Conservation (phyloP, 30 jellyfish, hydroid and myxozoan species). For the Sanderia malayensis region DNA sequence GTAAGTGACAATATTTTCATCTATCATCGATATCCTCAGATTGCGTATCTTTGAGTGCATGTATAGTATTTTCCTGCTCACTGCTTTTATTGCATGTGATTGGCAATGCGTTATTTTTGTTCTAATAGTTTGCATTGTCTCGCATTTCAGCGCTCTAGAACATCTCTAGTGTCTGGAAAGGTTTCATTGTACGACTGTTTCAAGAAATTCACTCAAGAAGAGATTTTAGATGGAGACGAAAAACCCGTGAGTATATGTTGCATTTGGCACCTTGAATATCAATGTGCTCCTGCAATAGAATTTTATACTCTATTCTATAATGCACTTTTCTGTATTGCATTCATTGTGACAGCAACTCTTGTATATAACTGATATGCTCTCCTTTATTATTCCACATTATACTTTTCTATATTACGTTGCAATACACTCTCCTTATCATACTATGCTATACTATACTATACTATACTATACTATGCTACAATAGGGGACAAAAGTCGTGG, state of each 20-base stretch:
- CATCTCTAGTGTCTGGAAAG: slow-evolving; percentile 37
- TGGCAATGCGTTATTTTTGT: no score
- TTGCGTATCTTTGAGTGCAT: no score
- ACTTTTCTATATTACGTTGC: neutral
- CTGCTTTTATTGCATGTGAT: no score
- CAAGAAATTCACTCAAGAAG: slow-evolving; percentile 84
- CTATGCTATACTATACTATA: slow-evolving; percentile 32
- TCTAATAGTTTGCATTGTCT: neutral
- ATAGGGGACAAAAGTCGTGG: no score
- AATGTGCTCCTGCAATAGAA: no score
- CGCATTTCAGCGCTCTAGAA: neutral
- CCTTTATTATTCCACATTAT: neutral
- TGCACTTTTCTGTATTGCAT: no score
- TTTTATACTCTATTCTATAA: no score
- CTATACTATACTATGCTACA: slow-evolving; percentile 38
- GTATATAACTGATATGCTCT: no score
- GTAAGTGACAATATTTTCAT: slow-evolving; percentile 35
- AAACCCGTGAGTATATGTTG: slow-evolving; percentile 74
- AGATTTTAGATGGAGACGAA: slow-evolving; percentile 91
- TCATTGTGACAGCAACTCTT: no score
- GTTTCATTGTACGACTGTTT: slow-evolving; percentile 75
- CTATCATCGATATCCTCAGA: no score
- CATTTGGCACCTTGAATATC: no score
- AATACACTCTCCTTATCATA: neutral
- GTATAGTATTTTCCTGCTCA: no score